Conservation (phyloP, 2,888 invertebrate genomes). For the Anthrax anthrax region DNA sequence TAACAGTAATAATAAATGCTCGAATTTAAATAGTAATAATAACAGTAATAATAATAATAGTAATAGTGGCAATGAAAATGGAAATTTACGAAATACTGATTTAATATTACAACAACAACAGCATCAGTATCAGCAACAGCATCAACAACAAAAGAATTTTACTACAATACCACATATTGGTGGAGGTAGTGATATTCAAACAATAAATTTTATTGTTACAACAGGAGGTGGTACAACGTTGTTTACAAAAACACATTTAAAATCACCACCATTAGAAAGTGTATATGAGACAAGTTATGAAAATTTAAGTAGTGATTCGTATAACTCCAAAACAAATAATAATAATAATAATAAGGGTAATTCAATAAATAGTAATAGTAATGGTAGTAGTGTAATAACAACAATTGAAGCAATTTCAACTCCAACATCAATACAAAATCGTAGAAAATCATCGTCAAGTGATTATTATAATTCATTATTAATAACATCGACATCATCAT, state of each 20-base stretch:
- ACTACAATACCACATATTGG: neutral
- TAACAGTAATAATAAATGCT: slow-evolving; percentile 9
- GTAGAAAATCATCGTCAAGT: neutral
- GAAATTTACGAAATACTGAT: neutral
- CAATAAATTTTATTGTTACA: slow-evolving; percentile 10
- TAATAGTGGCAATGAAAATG: neutral
- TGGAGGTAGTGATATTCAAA: slow-evolving; percentile 1
- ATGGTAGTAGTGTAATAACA: slow-evolving; percentile 3
- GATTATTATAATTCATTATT: neutral
- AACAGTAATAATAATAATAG: slow-evolving; percentile 4
- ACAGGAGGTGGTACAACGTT: slow-evolving; percentile 3
- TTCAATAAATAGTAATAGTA: slow-evolving; percentile 3
- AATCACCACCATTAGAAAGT: slow-evolving; percentile 34
- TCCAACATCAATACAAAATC: neutral
- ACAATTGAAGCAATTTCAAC: neutral
- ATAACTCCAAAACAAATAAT: slow-evolving; percentile 4
- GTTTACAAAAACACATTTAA: slow-evolving; percentile 18
- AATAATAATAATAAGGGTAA: slow-evolving; percentile 6
- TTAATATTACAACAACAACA: slow-evolving; percentile 1
- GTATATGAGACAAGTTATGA: slow-evolving; percentile 37
- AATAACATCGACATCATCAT: neutral
- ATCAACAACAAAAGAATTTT: neutral
- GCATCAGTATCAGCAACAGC: slow-evolving; percentile 4
- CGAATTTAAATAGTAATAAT: neutral
- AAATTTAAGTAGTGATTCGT: slow-evolving; percentile 25